These are phyloP conservation scores for Agapornis roseicollis DNA, from an alignment of 2,113 vertebrate species.

Conservation along the genomic window DNA sequence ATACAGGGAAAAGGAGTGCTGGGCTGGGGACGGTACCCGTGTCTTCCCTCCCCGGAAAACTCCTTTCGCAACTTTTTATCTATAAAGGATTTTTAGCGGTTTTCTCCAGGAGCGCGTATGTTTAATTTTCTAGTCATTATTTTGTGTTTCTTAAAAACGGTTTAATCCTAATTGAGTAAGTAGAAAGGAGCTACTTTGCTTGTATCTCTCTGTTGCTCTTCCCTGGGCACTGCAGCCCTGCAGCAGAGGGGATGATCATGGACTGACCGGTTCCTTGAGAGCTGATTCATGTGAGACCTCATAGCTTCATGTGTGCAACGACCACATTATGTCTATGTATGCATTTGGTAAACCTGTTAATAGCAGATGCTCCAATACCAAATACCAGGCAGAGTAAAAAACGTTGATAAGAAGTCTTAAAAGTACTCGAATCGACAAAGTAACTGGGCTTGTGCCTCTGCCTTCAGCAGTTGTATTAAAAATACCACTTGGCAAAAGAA, in stretches of 20 bases:
- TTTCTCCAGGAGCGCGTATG: rapidly evolving
- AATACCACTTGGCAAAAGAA: not conserved
- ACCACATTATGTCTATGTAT: rapidly evolving
- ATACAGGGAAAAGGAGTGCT: not conserved
- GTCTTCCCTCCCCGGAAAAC: not conserved
- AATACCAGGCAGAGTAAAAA: not conserved
- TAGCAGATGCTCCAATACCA: not conserved
- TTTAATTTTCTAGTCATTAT: not conserved
- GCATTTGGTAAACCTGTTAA: not conserved
- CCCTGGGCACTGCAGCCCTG: rapidly evolving
- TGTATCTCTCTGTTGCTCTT: not conserved
- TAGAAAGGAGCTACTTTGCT: not conserved
- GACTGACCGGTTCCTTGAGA: not conserved
- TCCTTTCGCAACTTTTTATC: not conserved
- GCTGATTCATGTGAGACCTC: not conserved
- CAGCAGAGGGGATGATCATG: not conserved
- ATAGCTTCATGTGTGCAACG: not conserved
- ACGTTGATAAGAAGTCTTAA: not conserved
- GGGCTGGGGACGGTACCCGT: too few species aligned
- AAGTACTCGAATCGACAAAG: not conserved
- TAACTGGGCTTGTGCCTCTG: not conserved
- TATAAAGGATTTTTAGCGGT: not conserved
- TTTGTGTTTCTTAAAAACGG: not conserved
- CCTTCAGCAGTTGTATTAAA: not conserved
- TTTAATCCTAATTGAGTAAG: not conserved